phyloP scores from a whole-genome alignment of 64 coral and sea anemone species.

The Dendrophyllia cribrosa region DNA sequence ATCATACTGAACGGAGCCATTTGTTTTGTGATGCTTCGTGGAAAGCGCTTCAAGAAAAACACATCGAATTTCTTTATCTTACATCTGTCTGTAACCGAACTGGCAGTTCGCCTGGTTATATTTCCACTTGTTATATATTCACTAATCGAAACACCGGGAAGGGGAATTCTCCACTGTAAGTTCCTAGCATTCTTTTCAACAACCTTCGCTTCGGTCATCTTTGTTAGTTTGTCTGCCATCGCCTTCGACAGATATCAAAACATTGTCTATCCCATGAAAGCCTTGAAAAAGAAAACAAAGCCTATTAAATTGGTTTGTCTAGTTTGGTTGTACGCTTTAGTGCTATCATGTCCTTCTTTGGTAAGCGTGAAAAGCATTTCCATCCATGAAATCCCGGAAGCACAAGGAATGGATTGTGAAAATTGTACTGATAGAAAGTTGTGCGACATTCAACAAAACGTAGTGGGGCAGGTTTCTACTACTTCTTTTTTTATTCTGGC shows the following conservation, averaged over 20 bases:
- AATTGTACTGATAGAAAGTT: background rate
- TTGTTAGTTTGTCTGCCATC: constrained; percentile 23
- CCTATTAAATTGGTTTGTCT: background rate
- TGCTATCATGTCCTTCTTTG: constrained; percentile 4
- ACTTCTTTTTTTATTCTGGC: background rate
- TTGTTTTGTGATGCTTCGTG: constrained; percentile 61
- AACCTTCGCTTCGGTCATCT: constrained; percentile 3
- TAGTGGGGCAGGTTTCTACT: background rate
- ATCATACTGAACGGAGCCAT: constrained; percentile 44
- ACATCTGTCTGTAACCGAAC: constrained; percentile 48
- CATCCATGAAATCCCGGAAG: constrained; percentile 14
- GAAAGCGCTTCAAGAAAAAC: constrained; percentile 49
- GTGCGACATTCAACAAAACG: background rate
- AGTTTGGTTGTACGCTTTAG: constrained; percentile 22
- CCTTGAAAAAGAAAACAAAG: background rate
- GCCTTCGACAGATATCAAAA: constrained; percentile 52
- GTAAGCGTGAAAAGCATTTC: constrained; percentile 8
- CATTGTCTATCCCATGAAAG: constrained; percentile 24
- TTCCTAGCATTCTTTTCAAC: background rate
- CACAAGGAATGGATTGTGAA: background rate
- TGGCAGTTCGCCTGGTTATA: constrained; percentile 14
- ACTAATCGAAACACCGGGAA: background rate
- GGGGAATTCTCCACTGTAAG: background rate
- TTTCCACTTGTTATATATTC: constrained; percentile 2
- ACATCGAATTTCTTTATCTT: constrained; percentile 63